phyloP scores from a whole-genome alignment of 2,113 vertebrate species.

The Cichladusa arquata region DNA sequence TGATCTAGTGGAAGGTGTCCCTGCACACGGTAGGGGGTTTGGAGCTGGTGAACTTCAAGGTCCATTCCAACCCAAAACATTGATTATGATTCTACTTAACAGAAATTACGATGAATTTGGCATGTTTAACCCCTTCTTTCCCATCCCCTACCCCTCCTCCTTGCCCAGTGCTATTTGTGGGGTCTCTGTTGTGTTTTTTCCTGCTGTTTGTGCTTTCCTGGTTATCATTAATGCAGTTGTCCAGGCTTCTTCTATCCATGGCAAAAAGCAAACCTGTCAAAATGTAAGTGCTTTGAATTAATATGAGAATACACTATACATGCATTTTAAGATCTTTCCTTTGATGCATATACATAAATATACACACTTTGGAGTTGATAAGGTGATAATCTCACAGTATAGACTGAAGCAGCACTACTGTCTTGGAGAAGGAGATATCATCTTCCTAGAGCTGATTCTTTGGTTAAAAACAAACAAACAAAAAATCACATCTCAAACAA shows the following conservation, averaged over 20 bases:
- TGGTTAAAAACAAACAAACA: background rate
- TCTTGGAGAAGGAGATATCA: background rate
- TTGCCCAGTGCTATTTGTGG: background rate
- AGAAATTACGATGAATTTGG: background rate
- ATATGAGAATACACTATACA: background rate
- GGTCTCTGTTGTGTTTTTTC: background rate
- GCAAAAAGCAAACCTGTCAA: background rate
- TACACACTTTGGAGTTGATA: background rate
- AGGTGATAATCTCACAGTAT: background rate
- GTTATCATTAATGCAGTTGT: background rate
- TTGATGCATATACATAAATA: background rate
- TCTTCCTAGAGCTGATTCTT: background rate
- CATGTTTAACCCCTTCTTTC: background rate
- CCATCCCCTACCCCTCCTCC: background rate
- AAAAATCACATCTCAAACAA: background rate
- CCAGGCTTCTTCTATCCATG: background rate
- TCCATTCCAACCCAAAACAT: background rate
- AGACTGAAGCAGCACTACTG: background rate
- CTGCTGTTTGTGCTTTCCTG: background rate
- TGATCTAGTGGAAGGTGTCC: background rate
- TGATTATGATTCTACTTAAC: background rate
- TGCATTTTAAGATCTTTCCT: background rate
- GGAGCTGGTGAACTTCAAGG: background rate
- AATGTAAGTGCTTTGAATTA: background rate
- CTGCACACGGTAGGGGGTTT: rapidly evolving